Conservation (phyloP, 2,797 vertebrate species). For the Chelon auratus region DNA sequence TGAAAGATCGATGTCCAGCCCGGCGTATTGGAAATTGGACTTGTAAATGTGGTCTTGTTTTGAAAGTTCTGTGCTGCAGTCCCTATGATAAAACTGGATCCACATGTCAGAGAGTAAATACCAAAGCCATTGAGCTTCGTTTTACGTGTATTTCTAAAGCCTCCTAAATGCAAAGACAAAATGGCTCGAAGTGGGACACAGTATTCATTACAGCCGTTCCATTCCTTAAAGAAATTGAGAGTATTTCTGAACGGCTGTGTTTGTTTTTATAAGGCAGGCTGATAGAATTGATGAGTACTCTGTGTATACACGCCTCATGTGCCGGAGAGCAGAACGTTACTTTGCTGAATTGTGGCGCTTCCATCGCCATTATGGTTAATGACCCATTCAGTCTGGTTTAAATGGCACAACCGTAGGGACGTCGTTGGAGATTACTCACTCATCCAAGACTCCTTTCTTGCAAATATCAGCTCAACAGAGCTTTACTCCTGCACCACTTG, state of each 20-base stretch:
- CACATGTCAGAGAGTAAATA: slow-evolving; percentile 25
- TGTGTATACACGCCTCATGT: slow-evolving; percentile 46
- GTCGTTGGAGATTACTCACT: slow-evolving; percentile 81
- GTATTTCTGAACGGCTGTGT: slow-evolving; percentile 1
- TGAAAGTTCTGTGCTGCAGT: slow-evolving; percentile 46
- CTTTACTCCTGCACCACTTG: slow-evolving; percentile 58
- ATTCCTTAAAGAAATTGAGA: slow-evolving; percentile 21
- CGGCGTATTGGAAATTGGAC: slow-evolving; percentile 65
- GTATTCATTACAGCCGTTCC: slow-evolving; percentile 16
- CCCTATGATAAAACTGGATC: slow-evolving; percentile 45
- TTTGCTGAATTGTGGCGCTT: slow-evolving; percentile 77
- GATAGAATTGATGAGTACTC: slow-evolving; percentile 19
- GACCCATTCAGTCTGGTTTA: slow-evolving; percentile 94
- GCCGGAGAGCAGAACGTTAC: slow-evolving; percentile 45
- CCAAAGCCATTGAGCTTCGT: slow-evolving; percentile 2
- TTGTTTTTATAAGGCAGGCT: slow-evolving; percentile 11
- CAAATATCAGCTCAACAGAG: slow-evolving; percentile 84
- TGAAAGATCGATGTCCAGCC: slow-evolving; percentile 77
- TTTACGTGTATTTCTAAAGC: slow-evolving; percentile 23
- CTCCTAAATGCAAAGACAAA: slow-evolving; percentile 20
- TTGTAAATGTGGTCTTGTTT: slow-evolving; percentile 72
- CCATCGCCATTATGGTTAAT: slow-evolving; percentile 94
- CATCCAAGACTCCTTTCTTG: slow-evolving; percentile 88
- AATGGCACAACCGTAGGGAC: slow-evolving; percentile 89
- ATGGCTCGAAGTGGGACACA: neutral